Conservation (phyloP, 2,888 invertebrate genomes). For the Metopia argyrocephala region DNA sequence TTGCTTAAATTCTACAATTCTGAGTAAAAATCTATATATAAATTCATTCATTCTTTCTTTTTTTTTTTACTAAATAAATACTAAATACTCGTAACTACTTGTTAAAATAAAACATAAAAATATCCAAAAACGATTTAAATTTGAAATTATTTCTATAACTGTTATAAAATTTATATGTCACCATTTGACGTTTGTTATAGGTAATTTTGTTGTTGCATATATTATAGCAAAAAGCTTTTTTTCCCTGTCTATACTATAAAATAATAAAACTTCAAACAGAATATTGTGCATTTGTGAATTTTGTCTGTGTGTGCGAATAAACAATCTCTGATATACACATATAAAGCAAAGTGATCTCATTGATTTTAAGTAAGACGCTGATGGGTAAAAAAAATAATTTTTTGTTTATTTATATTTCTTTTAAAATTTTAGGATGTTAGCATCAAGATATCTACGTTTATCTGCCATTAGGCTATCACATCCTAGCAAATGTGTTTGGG, state of each 20-base stretch:
- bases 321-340: not conserved
- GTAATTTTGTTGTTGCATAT: conserved; percentile 15
- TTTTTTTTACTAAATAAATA: no score
- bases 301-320: conserved; percentile 2
- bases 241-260: not conserved
- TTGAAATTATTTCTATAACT: conserved; percentile 3
- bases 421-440: conserved; percentile 40
- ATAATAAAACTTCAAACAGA: conserved; percentile 36
- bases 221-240: conserved; percentile 14
- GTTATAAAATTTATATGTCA: conserved; percentile 10
- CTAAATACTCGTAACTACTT: no score
- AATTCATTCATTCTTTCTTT: no score
- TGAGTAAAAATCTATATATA: not conserved
- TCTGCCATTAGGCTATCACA: conserved; percentile 1
- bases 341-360: conserved; percentile 57
- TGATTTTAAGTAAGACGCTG: conserved; percentile 33
- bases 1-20: conserved; percentile 67
- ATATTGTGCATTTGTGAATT: conserved; percentile 15
- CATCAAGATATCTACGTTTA: conserved; percentile 35
- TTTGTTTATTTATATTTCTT: not conserved
- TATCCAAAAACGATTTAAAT: conserved; percentile 6
- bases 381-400: conserved; percentile 18
- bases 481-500: not conserved
- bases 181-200: not conserved
- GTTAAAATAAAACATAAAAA: no score